Conservation (phyloP, 2,888 invertebrate genomes). For the Lepidochitona cinerea region DNA sequence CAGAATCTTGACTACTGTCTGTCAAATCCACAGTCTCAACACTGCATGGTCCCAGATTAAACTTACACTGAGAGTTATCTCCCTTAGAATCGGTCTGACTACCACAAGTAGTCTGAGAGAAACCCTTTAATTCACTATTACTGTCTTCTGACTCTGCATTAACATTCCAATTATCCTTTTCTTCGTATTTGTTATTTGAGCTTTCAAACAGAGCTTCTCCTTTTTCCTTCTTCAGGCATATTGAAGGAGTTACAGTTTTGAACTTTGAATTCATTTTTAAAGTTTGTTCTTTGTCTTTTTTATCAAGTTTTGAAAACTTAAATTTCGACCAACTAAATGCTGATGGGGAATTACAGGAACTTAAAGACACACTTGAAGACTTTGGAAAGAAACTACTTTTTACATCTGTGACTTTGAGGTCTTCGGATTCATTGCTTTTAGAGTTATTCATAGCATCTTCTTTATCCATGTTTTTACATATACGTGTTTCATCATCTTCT, state of each 20-base stretch:
- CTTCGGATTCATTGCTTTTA: neutral
- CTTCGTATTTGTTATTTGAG: too few species aligned
- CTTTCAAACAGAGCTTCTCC: too few species aligned
- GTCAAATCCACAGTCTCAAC: neutral
- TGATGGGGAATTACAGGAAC: neutral
- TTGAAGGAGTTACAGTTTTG: neutral
- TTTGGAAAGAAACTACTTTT: neutral
- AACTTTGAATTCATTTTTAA: neutral
- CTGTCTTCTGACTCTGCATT: too few species aligned
- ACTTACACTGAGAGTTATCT: neutral
- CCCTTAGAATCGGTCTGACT: too few species aligned
- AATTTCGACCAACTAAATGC: slow-evolving; percentile 6
- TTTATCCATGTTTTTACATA: too few species aligned
- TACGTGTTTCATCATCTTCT: too few species aligned
- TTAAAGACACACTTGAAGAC: neutral
- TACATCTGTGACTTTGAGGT: neutral
- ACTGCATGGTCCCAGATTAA: neutral
- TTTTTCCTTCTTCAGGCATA: too few species aligned
- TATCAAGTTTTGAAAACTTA: neutral
- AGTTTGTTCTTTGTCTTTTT: neutral
- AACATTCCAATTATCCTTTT: too few species aligned
- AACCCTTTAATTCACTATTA: too few species aligned
- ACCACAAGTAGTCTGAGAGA: too few species aligned
- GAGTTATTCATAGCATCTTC: neutral
- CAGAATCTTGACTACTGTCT: too few species aligned